Evolutionary conservation across 2,797 vertebrate species (phyloP), one percentile per base, ranked within the genome.

Genomic region (Tenualosa ilisha): DNA sequence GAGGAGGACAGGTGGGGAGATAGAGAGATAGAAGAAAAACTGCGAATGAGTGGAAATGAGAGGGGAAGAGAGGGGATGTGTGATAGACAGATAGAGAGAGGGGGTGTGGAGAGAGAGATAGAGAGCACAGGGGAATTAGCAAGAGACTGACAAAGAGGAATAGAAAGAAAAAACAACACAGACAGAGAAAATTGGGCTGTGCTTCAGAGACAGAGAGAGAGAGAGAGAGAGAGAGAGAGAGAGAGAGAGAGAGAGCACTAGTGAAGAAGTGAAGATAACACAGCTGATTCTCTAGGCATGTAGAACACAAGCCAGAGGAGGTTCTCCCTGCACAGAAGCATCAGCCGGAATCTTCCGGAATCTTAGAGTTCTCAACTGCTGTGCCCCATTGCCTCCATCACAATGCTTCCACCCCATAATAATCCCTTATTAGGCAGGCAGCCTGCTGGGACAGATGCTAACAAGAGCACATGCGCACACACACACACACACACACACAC

Each of bases 401-500:
- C n/a, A 24, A 63, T n/a, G 15, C 59, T 22, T n/a, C 20, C 56
- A 63, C n/a, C 59, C 59, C 59, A 24, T 63, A 63, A 63, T 63
- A 63, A 63, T 24, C 7, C 56, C 59, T 63, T n/a, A 63, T 63
- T 63, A 63, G 8, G 22, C 59, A 63, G 59, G 7, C n/a, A 24
- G 59, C 59, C n/a, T 24, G n/a, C 59, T 63, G 59, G n/a, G 59
- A n/a, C 59, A 63, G 22, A 63, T 24, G 59, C 22, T 63, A 63
- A 24, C n/a, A 24, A 63, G 59, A 9, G 7, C 59, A 63, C 59
- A 63, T 13, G 5, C 6, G 6, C 0, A 61, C 59, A 56, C 15
- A 59, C 11, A 59, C 54, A 59, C 15, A 59, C 54, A 17, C 1
- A 20, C 54, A 20, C 54, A 40, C 86, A 88, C 53, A 84, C 88